Base-by-base conservation (phyloP, 2,113 vertebrate species). In the Tapirus terrestris region DNA sequence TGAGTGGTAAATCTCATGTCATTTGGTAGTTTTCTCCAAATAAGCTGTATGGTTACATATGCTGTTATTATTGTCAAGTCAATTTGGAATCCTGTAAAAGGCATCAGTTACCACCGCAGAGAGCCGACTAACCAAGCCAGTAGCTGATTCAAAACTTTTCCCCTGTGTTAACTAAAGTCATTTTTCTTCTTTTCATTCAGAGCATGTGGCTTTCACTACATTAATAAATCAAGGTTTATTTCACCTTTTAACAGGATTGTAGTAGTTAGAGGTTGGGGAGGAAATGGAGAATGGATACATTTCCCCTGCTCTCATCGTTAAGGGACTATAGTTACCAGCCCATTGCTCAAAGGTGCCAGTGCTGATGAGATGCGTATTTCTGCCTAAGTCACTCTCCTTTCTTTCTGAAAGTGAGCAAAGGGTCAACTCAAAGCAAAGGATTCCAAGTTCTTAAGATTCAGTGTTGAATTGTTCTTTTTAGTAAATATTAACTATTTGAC, bases 211-310 rank as follows among this genome's bases (percentile, higher is more conserved):
- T 84, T 92, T 84, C 39, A 43, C 65, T 56, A 75, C 85, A 86
- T 76, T 67, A 89, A 96, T 95, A 96, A 80, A 73, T 94, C 70
- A 53, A 89, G 58, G 23, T 89, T 91, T 83, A 85, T 94, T 92
- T 80, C 70, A 67, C 60, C 43, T 84, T 51, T 94, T 85, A 89
- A 75, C 13, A 68, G 81, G 72, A 11, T 31, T 27, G 10, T 43
- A 67, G 67, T 20, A 25, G 12, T 73, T 36, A 67, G 48, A 80
- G 23, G 10, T 36, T 81, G 58, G 29, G 25, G 9, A 65, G 45
- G 58, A 60, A 84, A 43, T 36, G 39, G 95, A 79, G 39, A 45
- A 75, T 75, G 23, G 13, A 27, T 56, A 13, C 9, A 33, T 18
- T 89, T 65, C 20, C 65, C 33, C 4, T 9, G 14, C 53, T 67